Base-by-base conservation (phyloP, 2,888 invertebrate species). In the Itoplectis maculator region DNA sequence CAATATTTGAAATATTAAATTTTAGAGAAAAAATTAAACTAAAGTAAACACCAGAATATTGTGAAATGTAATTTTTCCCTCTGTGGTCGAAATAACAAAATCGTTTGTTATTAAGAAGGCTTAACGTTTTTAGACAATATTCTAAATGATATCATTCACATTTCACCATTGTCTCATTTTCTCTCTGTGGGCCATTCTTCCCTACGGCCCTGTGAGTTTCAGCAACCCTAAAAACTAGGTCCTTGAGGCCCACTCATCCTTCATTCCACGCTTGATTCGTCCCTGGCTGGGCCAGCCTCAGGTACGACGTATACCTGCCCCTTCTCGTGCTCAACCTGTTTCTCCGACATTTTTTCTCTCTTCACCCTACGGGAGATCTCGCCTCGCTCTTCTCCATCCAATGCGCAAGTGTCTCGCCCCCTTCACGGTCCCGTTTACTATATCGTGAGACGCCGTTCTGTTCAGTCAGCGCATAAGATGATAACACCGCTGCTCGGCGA, bases 301-400 rank as follows among this genome's bases (percentile, higher is more conserved):
- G 85, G 84, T 86, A 83, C 69, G 54, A 72, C 29, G 77, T 68
- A 84, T 86, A 86, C 86, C 82, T 82, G 78, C 84, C 78, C 79
- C 79, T 81, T 74, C 80, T 51, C 51, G 49, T 15, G 37, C 66
- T 56, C 81, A 85, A 86, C 86, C 86, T 84, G 86, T 78, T 75
- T 82, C 66, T 42, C 40, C 56, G 81, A 79, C 49, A 47, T 74
- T 81, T 80, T 79, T 70, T 59, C 65, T 65, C 66, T 56, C 51
- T 77, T 77, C 18, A 35, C 74, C 72, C 69, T 47, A 40, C 47
- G 68, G 61, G 69, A 82, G 59, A 84, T 77, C 74, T 70, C 72
- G 40, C 7, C 37, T 7, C 3, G 37, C 40, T 63, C 79, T 69
- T 70, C 76, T 75, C 61, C 59, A 40, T 8, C 18, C 15, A 18